Evolutionary conservation across 2,888 invertebrate genomes (phyloP).

Genomic region (Bugulina stolonifera): DNA sequence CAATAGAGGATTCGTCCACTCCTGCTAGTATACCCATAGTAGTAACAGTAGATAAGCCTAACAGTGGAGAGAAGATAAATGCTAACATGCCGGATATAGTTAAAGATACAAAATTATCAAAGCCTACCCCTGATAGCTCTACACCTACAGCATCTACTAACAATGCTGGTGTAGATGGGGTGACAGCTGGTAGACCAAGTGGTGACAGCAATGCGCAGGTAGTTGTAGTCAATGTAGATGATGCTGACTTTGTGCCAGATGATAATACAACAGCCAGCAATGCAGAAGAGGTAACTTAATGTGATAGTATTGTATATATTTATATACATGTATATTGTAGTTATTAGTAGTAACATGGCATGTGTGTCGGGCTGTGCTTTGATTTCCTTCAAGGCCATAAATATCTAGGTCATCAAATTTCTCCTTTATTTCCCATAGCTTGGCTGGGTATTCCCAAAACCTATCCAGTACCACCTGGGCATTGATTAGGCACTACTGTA

Average conservation of each 20-base stretch:
- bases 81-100: neutral
- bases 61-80: conserved; percentile 4
- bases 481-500: no score
- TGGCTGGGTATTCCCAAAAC: no score
- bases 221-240: conserved; percentile 20
- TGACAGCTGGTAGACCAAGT: neutral
- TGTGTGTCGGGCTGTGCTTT: no score
- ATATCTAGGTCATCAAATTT: no score
- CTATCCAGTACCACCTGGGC: no score
- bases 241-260: conserved; percentile 14
- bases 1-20: neutral
- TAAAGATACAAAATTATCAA: neutral
- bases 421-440: no score
- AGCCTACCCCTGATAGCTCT: neutral
- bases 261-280: neutral
- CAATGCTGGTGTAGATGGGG: neutral
- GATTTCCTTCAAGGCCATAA: no score
- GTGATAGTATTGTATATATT: no score
- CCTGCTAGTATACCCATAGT: no score
- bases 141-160: neutral
- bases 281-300: neutral
- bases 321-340: no score
- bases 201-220: neutral
- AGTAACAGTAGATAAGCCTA: neutral
- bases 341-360: no score